A percentile compares a stretch with the other conserved stretches of the same genome.
Evolutionary conservation across 2,113 vertebrate genomes (phyloP).

Genomic region (Progne subis): DNA sequence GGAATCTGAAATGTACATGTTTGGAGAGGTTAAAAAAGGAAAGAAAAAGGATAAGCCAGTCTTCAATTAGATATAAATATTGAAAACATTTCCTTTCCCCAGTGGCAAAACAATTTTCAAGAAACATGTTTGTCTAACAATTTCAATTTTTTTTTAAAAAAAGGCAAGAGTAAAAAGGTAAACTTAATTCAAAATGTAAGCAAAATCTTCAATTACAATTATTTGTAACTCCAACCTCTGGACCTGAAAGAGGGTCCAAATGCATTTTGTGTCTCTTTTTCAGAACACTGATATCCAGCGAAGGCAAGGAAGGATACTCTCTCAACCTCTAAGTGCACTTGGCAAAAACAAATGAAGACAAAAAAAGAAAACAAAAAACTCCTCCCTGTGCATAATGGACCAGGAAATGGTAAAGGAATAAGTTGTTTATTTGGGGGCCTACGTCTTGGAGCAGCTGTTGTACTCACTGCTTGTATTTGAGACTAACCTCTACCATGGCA

Average conservation of each 20-base stretch:
- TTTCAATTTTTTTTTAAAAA: background rate
- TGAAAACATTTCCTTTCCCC: slow-evolving; percentile 27
- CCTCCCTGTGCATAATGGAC: background rate
- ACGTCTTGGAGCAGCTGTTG: background rate
- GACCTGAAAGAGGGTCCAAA: background rate
- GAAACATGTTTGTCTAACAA: background rate
- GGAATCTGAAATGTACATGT: slow-evolving; percentile 45
- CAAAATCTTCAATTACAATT: background rate
- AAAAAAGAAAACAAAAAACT: background rate
- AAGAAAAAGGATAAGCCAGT: slow-evolving; percentile 19
- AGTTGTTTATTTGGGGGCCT: slow-evolving; percentile 13
- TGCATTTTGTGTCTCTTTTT: background rate
- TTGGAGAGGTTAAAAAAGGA: slow-evolving; percentile 55
- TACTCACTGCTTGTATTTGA: background rate
- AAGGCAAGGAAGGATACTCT: background rate
- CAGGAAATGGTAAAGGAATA: background rate
- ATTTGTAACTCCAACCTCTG: background rate
- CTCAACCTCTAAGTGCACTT: slow-evolving; percentile 12
- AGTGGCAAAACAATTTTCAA: background rate
- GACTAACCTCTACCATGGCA: background rate
- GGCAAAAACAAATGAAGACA: slow-evolving; percentile 28
- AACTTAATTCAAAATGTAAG: background rate
- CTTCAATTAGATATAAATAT: slow-evolving; percentile 16
- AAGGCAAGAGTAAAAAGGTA: background rate
- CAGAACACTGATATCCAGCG: accelerated